Conservation (phyloP, 2,113 vertebrate genomes). For the human (Homo sapiens) region DNA sequence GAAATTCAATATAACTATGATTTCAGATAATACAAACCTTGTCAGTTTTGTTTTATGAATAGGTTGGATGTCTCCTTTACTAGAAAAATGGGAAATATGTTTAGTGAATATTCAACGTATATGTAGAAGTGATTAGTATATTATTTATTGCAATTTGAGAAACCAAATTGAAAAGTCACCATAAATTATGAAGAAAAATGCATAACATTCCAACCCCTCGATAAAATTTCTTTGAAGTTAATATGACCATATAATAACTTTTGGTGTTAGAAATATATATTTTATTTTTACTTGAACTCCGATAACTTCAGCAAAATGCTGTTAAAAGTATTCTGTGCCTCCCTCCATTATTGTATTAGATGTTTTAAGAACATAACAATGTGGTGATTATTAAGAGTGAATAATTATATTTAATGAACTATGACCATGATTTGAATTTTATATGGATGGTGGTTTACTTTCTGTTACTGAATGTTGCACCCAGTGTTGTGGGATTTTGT, state of each 20-base stretch:
- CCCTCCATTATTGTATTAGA: neutral
- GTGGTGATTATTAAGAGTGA: neutral
- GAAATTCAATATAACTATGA: neutral
- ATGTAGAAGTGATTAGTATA: neutral
- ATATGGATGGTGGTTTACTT: neutral
- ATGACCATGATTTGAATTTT: neutral
- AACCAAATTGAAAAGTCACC: conserved; percentile 9
- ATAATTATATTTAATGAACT: neutral
- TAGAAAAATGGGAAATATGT: neutral
- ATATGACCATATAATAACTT: neutral
- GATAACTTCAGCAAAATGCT: neutral
- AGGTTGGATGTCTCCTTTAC: neutral
- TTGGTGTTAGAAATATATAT: neutral
- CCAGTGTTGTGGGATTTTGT: no score
- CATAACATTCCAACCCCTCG: neutral
- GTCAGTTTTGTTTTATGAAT: neutral
- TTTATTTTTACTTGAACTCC: neutral
- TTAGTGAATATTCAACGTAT: neutral
- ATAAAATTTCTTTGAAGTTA: conserved; percentile 1
- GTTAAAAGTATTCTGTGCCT: neutral
- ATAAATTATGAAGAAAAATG: neutral
- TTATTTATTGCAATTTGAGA: conserved; percentile 1
- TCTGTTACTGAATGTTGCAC: neutral
- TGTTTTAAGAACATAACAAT: neutral
- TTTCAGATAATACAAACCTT: neutral